These are phyloP conservation scores for Ornithoptera alexandrae DNA, from an alignment of 2,888 invertebrate genomes.

Conservation along the genomic window DNA sequence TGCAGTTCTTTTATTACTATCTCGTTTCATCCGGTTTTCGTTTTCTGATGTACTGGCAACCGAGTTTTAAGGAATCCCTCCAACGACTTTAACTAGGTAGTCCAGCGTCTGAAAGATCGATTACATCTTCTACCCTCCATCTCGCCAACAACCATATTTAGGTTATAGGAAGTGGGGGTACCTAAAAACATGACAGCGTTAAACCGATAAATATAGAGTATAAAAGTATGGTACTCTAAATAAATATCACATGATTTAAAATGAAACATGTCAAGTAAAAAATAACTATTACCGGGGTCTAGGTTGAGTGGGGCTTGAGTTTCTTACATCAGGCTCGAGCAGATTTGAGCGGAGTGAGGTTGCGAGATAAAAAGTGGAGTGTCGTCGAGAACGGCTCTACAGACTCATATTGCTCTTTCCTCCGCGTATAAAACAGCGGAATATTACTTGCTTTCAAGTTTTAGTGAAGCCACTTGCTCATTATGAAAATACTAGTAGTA, in stretches of 20 bases:
- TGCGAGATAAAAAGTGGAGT: conserved; percentile 37
- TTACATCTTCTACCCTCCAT: too few species aligned
- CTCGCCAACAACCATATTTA: too few species aligned
- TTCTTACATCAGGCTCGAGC: conserved; percentile 23
- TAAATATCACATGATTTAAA: background rate
- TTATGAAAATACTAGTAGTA: background rate
- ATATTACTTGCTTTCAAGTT: conserved; percentile 24
- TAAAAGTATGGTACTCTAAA: too few species aligned
- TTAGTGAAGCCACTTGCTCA: conserved; percentile 11
- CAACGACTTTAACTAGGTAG: too few species aligned
- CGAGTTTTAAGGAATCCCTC: too few species aligned
- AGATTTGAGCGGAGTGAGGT: conserved; percentile 27
- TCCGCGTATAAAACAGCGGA: conserved; percentile 35
- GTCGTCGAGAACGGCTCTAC: conserved; percentile 35
- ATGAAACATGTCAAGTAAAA: conserved; percentile 17
- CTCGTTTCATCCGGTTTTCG: too few species aligned
- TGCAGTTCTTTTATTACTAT: too few species aligned
- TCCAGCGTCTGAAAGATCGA: too few species aligned
- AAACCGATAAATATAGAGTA: too few species aligned
- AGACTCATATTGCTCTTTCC: conserved; percentile 37
- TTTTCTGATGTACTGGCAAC: too few species aligned
- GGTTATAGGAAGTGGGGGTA: too few species aligned
- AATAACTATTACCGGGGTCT: conserved; percentile 14
- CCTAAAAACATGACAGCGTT: too few species aligned
- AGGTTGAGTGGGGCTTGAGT: conserved; percentile 18